Evolutionary conservation across 2,797 vertebrate species (phyloP).

Genomic region (Manis javanica): DNA sequence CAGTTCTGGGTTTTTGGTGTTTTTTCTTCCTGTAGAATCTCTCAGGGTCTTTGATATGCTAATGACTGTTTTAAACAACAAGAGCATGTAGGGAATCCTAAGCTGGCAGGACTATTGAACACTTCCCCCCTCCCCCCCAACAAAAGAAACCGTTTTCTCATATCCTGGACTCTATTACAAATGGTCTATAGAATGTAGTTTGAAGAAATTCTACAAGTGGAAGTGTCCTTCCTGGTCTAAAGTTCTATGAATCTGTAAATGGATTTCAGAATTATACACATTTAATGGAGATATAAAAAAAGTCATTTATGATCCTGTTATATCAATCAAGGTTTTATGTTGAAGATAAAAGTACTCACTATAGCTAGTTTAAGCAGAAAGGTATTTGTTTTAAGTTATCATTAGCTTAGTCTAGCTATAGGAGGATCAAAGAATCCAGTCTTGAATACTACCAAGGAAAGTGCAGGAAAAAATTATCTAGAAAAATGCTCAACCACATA

Average conservation of each 20-base stretch:
- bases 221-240: neutral
- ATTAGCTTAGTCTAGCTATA: neutral
- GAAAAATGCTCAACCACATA: neutral
- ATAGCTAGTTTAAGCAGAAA: neutral
- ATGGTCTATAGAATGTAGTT: neutral
- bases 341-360: neutral
- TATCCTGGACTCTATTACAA: neutral
- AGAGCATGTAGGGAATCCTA: neutral
- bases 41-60: neutral
- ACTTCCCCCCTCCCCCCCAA: too few species aligned
- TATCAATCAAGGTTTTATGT: slow-evolving; percentile 5
- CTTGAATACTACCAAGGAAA: neutral
- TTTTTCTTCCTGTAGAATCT: neutral
- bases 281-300: neutral
- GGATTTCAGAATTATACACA: neutral
- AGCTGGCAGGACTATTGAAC: neutral
- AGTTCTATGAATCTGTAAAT: neutral
- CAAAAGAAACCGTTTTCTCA: neutral
- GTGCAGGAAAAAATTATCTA: neutral
- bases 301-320: neutral
- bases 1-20: neutral
- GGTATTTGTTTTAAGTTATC: neutral
- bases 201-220: neutral
- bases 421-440: neutral
- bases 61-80: neutral